phyloP scores from a whole-genome alignment of 30 jellyfish, hydroid and myxozoan species.

The Clytia hemisphaerica region DNA sequence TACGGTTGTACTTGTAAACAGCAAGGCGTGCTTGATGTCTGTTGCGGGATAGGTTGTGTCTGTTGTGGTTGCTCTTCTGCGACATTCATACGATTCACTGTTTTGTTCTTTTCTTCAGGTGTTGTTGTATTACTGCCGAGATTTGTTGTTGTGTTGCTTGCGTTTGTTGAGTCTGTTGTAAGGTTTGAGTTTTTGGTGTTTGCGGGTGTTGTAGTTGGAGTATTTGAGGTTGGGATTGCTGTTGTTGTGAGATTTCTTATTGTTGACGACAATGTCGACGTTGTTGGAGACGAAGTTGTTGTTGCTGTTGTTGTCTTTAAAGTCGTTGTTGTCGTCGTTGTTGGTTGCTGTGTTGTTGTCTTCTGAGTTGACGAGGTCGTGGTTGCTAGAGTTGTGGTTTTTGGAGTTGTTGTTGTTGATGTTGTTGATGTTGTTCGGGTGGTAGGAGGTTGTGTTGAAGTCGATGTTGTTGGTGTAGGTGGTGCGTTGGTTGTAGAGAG shows the following conservation, averaged over 20 bases:
- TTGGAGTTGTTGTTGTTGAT: not conserved
- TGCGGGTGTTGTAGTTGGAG: not conserved
- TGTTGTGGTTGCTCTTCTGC: too few relatives aligned
- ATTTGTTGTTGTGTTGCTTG: not conserved
- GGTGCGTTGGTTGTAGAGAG: not conserved
- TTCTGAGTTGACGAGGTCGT: not conserved
- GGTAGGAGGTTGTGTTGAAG: not conserved
- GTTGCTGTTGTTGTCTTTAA: not conserved
- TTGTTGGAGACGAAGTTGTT: not conserved
- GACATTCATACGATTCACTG: too few relatives aligned
- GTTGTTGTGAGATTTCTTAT: not conserved
- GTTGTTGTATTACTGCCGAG: not conserved
- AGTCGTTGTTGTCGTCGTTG: too few relatives aligned
- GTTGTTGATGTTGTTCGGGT: constrained; percentile 2
- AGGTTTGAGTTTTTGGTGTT: not conserved
- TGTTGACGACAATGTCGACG: not conserved
- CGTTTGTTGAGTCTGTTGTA: not conserved
- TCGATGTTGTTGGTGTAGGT: not conserved
- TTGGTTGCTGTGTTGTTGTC: not conserved
- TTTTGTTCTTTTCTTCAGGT: not conserved
- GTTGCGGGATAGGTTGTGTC: too few relatives aligned
- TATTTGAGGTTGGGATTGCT: not conserved
- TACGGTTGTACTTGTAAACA: too few relatives aligned
- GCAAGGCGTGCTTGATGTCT: too few relatives aligned
- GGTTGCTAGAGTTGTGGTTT: constrained; percentile 3